Evolutionary conservation across 2,888 invertebrate genomes (phyloP).

Genomic region (Epirrita christyi): DNA sequence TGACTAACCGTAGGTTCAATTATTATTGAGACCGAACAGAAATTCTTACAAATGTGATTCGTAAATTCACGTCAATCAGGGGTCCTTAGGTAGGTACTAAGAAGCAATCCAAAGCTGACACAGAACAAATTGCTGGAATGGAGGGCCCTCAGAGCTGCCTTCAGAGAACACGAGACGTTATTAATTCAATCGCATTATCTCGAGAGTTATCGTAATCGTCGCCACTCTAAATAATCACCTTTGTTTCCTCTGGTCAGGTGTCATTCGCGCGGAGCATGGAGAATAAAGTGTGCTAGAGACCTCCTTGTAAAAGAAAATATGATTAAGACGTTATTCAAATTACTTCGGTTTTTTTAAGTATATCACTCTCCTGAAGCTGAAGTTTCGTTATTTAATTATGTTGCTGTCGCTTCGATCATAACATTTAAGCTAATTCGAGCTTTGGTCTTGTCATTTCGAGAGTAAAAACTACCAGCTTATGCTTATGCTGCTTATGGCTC

Average conservation of each 20-base stretch:
- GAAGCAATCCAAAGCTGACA: slow-evolving; percentile 31
- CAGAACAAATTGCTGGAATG: slow-evolving; percentile 34
- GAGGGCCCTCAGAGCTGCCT: slow-evolving; percentile 21
- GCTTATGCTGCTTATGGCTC: too few species aligned
- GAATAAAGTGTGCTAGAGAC: too few species aligned
- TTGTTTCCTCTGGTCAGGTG: slow-evolving; percentile 23
- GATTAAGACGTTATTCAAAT: too few species aligned
- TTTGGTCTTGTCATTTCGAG: too few species aligned
- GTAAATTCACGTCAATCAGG: slow-evolving; percentile 35
- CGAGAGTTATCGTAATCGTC: slow-evolving; percentile 37
- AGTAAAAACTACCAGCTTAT: too few species aligned
- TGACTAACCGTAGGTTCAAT: neutral
- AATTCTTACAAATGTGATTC: slow-evolving; percentile 14
- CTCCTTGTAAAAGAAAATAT: too few species aligned
- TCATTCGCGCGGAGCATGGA: neutral
- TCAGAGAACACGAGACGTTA: slow-evolving; percentile 30
- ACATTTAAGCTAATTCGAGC: too few species aligned
- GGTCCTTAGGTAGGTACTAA: slow-evolving; percentile 16
- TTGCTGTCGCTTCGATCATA: too few species aligned
- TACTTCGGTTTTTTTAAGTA: too few species aligned
- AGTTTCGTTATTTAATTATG: too few species aligned
- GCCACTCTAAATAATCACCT: slow-evolving; percentile 35
- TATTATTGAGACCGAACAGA: slow-evolving; percentile 1
- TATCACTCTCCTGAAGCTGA: too few species aligned
- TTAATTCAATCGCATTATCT: slow-evolving; percentile 52